Conservation (phyloP, 2,888 invertebrate species). For the Liopterus haemorrhoidalis region DNA sequence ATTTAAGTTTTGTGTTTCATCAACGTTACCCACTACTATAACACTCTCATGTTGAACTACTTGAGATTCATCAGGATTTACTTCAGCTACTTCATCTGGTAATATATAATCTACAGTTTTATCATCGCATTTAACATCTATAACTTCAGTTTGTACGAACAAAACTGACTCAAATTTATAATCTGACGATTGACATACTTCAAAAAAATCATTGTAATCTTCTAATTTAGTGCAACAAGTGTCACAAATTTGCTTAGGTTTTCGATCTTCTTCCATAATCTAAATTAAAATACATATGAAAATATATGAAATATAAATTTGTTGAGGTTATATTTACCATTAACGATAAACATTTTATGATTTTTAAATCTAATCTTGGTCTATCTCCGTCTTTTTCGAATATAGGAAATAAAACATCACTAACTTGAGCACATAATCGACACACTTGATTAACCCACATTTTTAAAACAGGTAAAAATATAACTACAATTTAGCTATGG, state of each 20-base stretch:
- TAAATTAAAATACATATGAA: constrained; percentile 30
- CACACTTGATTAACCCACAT: constrained; percentile 39
- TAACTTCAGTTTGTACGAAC: constrained; percentile 7
- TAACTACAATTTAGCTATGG: no score
- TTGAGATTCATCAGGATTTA: constrained; percentile 4
- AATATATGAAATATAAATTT: constrained; percentile 2
- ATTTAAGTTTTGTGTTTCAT: constrained; percentile 23
- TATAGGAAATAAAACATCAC: constrained; percentile 39
- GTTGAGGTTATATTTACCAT: constrained; percentile 35
- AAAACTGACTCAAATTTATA: constrained; percentile 41
- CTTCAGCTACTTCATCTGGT: constrained; percentile 10
- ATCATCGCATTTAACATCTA: neutral
- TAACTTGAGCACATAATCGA: constrained; percentile 41
- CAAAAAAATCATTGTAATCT: constrained; percentile 41
- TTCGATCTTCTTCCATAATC: constrained; percentile 41
- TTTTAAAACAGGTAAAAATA: no score
- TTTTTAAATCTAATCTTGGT: constrained; percentile 40
- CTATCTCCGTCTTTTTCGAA: constrained; percentile 36
- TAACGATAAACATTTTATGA: constrained; percentile 42
- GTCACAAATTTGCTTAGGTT: constrained; percentile 44
- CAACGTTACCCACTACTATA: constrained; percentile 33
- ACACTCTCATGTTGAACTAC: constrained; percentile 29
- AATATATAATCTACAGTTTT: constrained; percentile 13
- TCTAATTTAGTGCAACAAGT: constrained; percentile 42
- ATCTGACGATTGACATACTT: constrained; percentile 40